These are phyloP conservation scores for Ectropis crepuscularia DNA, from an alignment of 2,888 invertebrate genomes.

Conservation along the genomic window DNA sequence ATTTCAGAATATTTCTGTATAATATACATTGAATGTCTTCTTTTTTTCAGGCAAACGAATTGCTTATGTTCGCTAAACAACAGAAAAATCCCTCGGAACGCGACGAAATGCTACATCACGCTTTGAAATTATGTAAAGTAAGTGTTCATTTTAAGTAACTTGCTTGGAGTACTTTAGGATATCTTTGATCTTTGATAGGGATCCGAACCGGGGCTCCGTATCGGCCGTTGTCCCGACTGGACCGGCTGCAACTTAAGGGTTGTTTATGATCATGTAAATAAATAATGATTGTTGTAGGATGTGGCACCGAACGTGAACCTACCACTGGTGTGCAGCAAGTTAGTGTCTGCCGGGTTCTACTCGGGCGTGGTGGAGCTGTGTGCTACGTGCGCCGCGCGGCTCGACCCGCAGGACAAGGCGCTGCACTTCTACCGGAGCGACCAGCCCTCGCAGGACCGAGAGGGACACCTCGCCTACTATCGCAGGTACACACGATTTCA, in stretches of 20 bases:
- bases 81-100: constrained; percentile 90
- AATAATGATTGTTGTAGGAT: constrained; percentile 67
- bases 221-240: too few species aligned
- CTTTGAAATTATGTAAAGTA: constrained; percentile 93
- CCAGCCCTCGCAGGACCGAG: constrained; percentile 92
- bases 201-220: too few species aligned
- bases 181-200: too few species aligned
- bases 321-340: constrained; percentile 92
- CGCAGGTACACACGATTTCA: constrained; percentile 86
- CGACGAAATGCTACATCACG: constrained; percentile 90
- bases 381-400: constrained; percentile 91
- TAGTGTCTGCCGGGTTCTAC: constrained; percentile 92
- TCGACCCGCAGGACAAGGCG: constrained; percentile 96
- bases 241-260: background rate
- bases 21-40: background rate
- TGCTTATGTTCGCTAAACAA: constrained; percentile 91
- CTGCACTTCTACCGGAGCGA: constrained; percentile 94
- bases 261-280: background rate
- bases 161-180: too few species aligned
- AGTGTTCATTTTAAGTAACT: constrained; percentile 31
- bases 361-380: constrained; percentile 95
- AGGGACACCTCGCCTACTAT: constrained; percentile 90
- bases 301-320: constrained; percentile 95
- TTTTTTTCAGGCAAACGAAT: constrained; percentile 91
- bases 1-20: background rate